Base-by-base conservation (phyloP, 1,140 invertebrate genomes). In the Drosophila serrata region DNA sequence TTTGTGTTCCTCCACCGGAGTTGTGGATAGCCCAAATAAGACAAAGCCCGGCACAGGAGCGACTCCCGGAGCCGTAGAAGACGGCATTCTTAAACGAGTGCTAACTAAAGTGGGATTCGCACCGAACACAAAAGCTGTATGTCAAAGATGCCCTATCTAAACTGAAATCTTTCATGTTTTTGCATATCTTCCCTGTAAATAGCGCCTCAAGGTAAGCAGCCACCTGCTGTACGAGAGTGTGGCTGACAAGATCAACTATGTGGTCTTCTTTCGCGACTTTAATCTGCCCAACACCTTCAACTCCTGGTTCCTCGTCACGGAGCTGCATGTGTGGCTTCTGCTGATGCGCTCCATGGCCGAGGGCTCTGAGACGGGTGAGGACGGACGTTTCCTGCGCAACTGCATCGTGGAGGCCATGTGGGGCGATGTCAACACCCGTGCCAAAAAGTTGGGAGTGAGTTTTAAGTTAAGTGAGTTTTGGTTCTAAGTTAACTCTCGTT, bases 291-390 rank as follows among this genome's bases (percentile, higher is more conserved):
- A 98, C 78, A 97, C 96, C 35, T 97, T 97, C 91, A 94, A 94
- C 75, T 97, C 97, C 1, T 98, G 97, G 97, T 98, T 97, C 92
- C 88, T 95, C 3, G 93, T 98, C 4, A 97, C 96, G 3, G 97
- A 98, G 92, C 92, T 98, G 17, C 97, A 98, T 92, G 94, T 98
- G 1, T 98, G 97, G 97, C 95, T 98, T 93, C 76, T 97, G 9
- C 93, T 96, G 87, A 94, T 95, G 15, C 94, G 97, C 45, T 94
- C 95, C 7, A 97, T 97, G 96, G 95, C 95, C 27, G 96, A 97
- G 93, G 96, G 95, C 74, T 79, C 92, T 0, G 92, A 93, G 43
- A 78, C 82, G 3, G 94, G 94, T 19, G 94, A 95, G 39, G 93
- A 96, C 82, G 97, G 97, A 5, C 91, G 94, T 78, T 93, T 94